Percentiles rank a stretch among this genome's conserved stretches.
These are phyloP conservation scores for Teleogryllus occipitalis DNA, from an alignment of 1,140 invertebrate species.

Conservation along the genomic window DNA sequence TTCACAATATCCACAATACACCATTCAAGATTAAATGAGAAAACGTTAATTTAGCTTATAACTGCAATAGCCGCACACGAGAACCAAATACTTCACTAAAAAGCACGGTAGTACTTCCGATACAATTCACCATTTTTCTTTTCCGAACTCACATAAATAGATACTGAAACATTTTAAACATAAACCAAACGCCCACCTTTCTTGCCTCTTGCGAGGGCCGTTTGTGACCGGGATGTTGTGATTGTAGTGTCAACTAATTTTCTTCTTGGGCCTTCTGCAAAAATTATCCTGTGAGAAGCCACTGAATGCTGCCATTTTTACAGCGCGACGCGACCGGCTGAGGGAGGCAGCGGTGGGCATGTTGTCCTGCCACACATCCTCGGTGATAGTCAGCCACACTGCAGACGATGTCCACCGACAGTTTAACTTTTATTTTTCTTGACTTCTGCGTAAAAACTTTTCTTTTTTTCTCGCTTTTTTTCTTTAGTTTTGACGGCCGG, in stretches of 20 bases:
- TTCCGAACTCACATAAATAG: slow-evolving; percentile 26
- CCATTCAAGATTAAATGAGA: neutral
- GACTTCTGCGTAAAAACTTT: slow-evolving; percentile 9
- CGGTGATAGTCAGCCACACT: slow-evolving; percentile 21
- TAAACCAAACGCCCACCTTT: slow-evolving; percentile 35
- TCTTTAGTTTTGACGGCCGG: slow-evolving; percentile 19
- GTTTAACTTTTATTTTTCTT: slow-evolving; percentile 17
- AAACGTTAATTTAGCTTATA: slow-evolving; percentile 11
- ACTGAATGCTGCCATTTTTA: slow-evolving; percentile 42
- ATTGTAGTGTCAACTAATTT: slow-evolving; percentile 42
- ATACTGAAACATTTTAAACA: slow-evolving; percentile 26
- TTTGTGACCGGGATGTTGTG: slow-evolving; percentile 33
- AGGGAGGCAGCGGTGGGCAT: slow-evolving; percentile 30
- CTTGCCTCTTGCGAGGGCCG: slow-evolving; percentile 34
- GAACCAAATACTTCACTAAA: slow-evolving; percentile 24
- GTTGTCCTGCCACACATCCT: slow-evolving; percentile 33
- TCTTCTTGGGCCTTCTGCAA: slow-evolving; percentile 41
- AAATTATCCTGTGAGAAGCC: slow-evolving; percentile 38
- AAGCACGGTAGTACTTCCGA: slow-evolving; percentile 20
- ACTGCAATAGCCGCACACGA: slow-evolving; percentile 25
- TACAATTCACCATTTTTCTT: slow-evolving; percentile 27
- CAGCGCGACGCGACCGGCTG: slow-evolving; percentile 33
- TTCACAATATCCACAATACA: neutral
- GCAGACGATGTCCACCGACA: slow-evolving; percentile 27
- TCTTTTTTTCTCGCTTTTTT: slow-evolving; percentile 21